Evolutionary conservation across 2,888 invertebrate species (phyloP), one percentile per base, ranked within the genome.

Genomic region (Schizotus pectinicornis): DNA sequence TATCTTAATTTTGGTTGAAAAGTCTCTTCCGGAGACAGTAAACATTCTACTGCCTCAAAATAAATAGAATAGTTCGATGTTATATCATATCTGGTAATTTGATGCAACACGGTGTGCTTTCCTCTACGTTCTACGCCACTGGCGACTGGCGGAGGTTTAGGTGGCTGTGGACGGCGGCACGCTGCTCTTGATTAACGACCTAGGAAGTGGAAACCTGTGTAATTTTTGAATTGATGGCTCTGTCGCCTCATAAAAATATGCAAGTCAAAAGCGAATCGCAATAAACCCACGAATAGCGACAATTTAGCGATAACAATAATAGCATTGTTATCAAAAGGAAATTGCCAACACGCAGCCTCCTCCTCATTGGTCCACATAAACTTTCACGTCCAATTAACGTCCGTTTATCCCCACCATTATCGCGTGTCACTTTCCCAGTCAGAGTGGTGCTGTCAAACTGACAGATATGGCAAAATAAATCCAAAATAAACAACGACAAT

Each of bases 121-220:
- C n/a, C n/a, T n/a, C n/a, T n/a, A n/a, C n/a, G n/a, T n/a, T 22
- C 22, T 22, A 22, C 22, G 22, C 22, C 22, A 22, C 22, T 22
- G 22, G 22, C 22, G 22, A 22, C 3, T 3, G 5, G 22, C 22
- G 22, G 22, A 22, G 22, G 5, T 22, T 5, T 22, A 22, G 22
- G 22, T 43, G 11, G 43, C 12, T 7, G 30, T 9, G 14, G 32
- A 43, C 7, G 37, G 42, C 50, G 50, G 33, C 32, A 11, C 50
- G 41, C 41, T 55, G 41, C 38, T 46, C 59, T 64, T 65, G 65
- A 65, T 65, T 62, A 65, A 65, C 61, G 56, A 52, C 52, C 34
- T 6, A 33, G 55, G 56, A 62, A 65, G 65, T 65, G 58, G 59
- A 61, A 59, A 64, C 62, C 62, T 46, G 39, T 65, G 65, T 65